A percentile compares a stretch with the other conserved stretches of the same genome.
These are phyloP conservation scores for Petrocephalus microphthalmus DNA, from an alignment of 2,113 vertebrate genomes.

Conservation along the genomic window DNA sequence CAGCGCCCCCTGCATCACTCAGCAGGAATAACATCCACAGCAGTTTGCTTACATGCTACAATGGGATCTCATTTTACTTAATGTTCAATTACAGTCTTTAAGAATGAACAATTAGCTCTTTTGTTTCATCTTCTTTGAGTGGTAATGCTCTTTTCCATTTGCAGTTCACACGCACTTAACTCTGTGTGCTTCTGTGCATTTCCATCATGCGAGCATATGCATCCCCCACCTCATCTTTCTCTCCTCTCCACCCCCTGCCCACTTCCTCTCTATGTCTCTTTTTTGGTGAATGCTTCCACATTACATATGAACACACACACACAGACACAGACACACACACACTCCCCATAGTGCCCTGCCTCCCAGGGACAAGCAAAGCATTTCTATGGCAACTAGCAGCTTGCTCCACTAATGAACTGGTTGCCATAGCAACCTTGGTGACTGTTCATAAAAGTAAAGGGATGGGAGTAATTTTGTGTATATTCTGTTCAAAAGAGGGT, in stretches of 20 bases:
- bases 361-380: conserved; percentile 57
- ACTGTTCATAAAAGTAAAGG: conserved; percentile 54
- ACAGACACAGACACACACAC: conserved; percentile 19
- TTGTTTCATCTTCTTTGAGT: conserved; percentile 21
- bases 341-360: conserved; percentile 48
- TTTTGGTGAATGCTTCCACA: conserved; percentile 13
- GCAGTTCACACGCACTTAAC: conserved; percentile 16
- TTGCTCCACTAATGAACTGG: conserved; percentile 67
- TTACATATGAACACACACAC: conserved; percentile 1
- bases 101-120: conserved; percentile 20
- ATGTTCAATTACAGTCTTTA: conserved; percentile 32
- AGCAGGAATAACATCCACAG: neutral
- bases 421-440: conserved; percentile 57
- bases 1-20: neutral
- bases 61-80: neutral
- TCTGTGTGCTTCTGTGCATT: conserved; percentile 14
- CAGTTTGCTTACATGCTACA: neutral
- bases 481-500: conserved; percentile 34
- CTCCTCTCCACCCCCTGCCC: conserved; percentile 18
- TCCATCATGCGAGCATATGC: neutral
- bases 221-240: neutral
- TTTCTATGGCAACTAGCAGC: conserved; percentile 69
- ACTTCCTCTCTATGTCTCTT: conserved; percentile 28
- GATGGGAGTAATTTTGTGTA: conserved; percentile 41
- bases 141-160: conserved; percentile 19